Conservation (phyloP, 1,140 invertebrate species). For the Charaxes varanes region DNA sequence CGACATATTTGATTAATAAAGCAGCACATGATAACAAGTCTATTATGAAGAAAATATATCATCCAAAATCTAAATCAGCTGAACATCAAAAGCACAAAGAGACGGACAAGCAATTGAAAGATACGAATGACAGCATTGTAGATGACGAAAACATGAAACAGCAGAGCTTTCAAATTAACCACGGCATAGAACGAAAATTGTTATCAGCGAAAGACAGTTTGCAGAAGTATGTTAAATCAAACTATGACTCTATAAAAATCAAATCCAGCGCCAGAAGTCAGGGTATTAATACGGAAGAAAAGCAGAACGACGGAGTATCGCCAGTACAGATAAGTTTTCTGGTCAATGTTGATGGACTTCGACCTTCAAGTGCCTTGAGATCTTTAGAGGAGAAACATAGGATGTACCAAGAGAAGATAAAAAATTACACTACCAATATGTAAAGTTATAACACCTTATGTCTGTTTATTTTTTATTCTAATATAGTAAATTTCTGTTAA, state of each 20-base stretch:
- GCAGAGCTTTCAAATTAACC: neutral
- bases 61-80: constrained; percentile 36
- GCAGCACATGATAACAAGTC: constrained; percentile 23
- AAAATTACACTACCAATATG: constrained; percentile 11
- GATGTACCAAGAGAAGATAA: constrained; percentile 57
- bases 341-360: constrained; percentile 40
- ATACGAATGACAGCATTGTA: constrained; percentile 6
- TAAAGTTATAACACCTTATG: neutral
- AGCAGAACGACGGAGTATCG: constrained; percentile 12
- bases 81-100: constrained; percentile 19
- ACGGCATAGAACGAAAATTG: neutral
- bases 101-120: constrained; percentile 13
- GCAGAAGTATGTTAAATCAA: constrained; percentile 1
- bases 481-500: neutral
- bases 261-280: constrained; percentile 27
- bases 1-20: constrained; percentile 51
- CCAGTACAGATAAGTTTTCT: constrained; percentile 53
- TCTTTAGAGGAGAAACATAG: constrained; percentile 56
- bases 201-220: constrained; percentile 5
- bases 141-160: constrained; percentile 9
- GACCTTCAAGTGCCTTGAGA: constrained; percentile 42
- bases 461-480: neutral
- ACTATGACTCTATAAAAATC: constrained; percentile 3
- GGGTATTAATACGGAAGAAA: constrained; percentile 21
- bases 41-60: constrained; percentile 23